Percentiles rank a stretch among this genome's conserved stretches.
Evolutionary conservation across 1,140 invertebrate genomes (phyloP).

Genomic region (Psilanteris sp.): DNA sequence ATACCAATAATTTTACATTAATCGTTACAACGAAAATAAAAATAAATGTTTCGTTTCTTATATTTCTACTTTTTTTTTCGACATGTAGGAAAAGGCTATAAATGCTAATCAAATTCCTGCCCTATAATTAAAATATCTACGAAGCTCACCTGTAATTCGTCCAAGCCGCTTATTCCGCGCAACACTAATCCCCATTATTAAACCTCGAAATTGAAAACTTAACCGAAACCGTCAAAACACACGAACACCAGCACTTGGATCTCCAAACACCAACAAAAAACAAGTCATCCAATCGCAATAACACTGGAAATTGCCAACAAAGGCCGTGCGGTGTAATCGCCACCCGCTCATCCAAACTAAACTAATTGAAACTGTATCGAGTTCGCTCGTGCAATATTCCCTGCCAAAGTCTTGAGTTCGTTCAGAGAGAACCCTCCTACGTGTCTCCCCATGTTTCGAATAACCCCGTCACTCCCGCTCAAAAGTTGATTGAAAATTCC

Average conservation of each 20-base stretch:
- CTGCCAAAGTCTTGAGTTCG: slow-evolving; percentile 36
- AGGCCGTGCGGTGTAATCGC: slow-evolving; percentile 1
- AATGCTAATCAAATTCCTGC: too few relatives aligned
- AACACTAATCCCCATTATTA: slow-evolving; percentile 5
- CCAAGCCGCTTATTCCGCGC: background rate
- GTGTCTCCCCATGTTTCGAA: slow-evolving; percentile 28
- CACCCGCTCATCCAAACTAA: slow-evolving; percentile 35
- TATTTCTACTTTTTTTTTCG: too few relatives aligned
- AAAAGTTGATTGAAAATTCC: background rate
- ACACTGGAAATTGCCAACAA: slow-evolving; percentile 7
- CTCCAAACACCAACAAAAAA: background rate
- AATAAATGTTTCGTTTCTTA: too few relatives aligned
- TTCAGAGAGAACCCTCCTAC: slow-evolving; percentile 15
- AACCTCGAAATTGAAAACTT: background rate
- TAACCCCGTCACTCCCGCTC: background rate
- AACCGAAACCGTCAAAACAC: slow-evolving; percentile 1
- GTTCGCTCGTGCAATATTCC: slow-evolving; percentile 4
- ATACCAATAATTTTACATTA: too few relatives aligned
- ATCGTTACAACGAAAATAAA: too few relatives aligned
- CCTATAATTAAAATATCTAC: too few relatives aligned
- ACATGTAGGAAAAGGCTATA: too few relatives aligned
- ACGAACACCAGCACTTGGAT: slow-evolving; percentile 22
- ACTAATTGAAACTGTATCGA: slow-evolving; percentile 38
- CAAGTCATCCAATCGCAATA: slow-evolving; percentile 15
- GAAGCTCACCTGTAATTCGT: slow-evolving; percentile 24